Base-by-base conservation (phyloP, 2,113 vertebrate species). In the Xiphias gladius region DNA sequence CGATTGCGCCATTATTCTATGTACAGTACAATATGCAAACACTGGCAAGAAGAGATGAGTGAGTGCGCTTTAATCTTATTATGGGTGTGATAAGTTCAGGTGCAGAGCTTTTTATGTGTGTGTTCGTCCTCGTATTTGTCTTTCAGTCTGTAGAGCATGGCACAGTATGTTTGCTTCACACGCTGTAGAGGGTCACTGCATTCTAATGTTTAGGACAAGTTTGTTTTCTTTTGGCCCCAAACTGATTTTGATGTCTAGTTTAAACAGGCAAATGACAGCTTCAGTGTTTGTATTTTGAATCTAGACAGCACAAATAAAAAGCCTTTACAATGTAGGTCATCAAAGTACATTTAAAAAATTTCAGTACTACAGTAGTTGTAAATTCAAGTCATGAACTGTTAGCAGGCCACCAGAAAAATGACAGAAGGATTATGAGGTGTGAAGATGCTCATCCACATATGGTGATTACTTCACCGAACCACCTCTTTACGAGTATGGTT, bases 11-110 rank as follows among this genome's bases (percentile, higher is more conserved):
- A 76, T 88, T 85, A 86, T 88, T 89, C 86, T 76, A 61, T 89
- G 86, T 92, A 84, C 74, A 90, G 90, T 91, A 92, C 80, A 91
- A 94, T 94, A 95, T 94, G 94, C 94, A 95, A 94, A 90, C 80
- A 88, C 92, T 90, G 90, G 86, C 73, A 78, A 88, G 78, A 87
- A 77, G 84, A 90, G 59, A 88, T 16, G 80, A 84, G 79, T 78
- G 85, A 81, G 86, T 89, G 81, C 52, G 86, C 84, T 88, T 85
- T 84, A 55, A 76, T 88, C 61, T 84, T 58, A 80, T 63, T 64
- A 32, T 24, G 17, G 74, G 74, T 86, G 76, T 74, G 59, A 54
- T 80, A 20, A 28, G 63, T 91, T 86, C 76, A 74, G 67, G 87
- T 92, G 74, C 61, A 59, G 73, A 81, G 83, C 87, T 82, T 84